Conservation (phyloP, 2,888 invertebrate genomes). For the Lasioglossum oenotherae region DNA sequence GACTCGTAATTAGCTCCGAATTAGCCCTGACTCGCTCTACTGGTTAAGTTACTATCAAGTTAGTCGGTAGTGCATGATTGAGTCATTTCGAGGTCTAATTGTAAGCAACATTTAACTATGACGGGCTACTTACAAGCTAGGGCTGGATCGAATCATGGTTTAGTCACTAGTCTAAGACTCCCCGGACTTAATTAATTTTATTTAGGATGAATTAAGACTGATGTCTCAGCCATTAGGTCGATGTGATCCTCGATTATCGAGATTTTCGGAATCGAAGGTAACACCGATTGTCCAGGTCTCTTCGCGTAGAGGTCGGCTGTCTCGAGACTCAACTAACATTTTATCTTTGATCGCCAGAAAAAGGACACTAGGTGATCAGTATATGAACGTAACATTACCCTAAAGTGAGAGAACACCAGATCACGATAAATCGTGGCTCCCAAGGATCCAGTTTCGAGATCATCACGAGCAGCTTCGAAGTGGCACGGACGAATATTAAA, state of each 20-base stretch:
- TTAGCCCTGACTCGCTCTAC: not conserved
- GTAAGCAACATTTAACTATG: not conserved
- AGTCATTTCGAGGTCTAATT: not conserved
- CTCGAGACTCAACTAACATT: not conserved
- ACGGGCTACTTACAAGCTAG: not conserved
- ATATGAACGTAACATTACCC: not conserved
- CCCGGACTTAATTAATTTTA: no score
- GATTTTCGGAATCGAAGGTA: no score
- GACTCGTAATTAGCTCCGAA: not conserved
- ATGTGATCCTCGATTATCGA: not conserved
- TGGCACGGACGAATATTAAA: slow-evolving; percentile 3
- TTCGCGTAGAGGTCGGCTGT: no score
- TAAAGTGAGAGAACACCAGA: not conserved
- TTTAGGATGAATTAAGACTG: not conserved
- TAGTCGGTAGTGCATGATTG: not conserved
- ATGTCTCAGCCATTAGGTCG: not conserved
- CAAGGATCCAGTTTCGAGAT: not conserved
- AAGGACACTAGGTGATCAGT: not conserved
- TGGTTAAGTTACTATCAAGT: not conserved
- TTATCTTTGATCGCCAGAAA: not conserved
- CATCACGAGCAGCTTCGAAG: not conserved
- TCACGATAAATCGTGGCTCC: not conserved
- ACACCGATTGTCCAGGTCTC: no score
- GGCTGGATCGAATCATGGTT: not conserved
- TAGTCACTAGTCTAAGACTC: no score